Conservation (phyloP, 2,113 vertebrate genomes). For the Geococcyx californianus region DNA sequence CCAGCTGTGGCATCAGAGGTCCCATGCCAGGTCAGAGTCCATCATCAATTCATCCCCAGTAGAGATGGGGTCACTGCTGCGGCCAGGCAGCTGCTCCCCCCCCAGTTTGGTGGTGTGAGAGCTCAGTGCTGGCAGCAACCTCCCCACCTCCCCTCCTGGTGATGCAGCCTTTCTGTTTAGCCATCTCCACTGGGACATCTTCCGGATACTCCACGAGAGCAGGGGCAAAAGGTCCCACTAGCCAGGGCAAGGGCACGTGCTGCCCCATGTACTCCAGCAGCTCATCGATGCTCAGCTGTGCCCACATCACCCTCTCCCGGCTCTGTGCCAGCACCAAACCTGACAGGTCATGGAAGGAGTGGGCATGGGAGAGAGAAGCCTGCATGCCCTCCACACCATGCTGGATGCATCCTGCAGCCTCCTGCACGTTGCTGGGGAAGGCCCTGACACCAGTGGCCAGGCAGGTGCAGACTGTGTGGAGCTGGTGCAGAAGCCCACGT, state of each 20-base stretch:
- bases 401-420: conserved; percentile 78
- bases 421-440: conserved; percentile 82
- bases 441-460: conserved; percentile 80
- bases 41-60: accelerated
- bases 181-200: not conserved
- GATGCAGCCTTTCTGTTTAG: conserved; percentile 45
- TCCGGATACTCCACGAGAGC: conserved; percentile 20
- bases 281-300: conserved; percentile 83
- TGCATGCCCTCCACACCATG: conserved; percentile 79
- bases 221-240: conserved; percentile 78
- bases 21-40: not conserved
- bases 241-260: conserved; percentile 83
- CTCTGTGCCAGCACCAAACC: conserved; percentile 76
- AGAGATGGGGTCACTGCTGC: accelerated
- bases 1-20: accelerated
- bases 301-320: conserved; percentile 73
- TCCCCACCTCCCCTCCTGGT: too few relatives aligned
- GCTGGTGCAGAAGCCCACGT: conserved; percentile 78
- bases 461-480: conserved; percentile 70
- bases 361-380: conserved; percentile 70
- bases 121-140: too few relatives aligned
- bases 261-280: conserved; percentile 79
- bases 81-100: accelerated
- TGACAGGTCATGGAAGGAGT: conserved; percentile 78
- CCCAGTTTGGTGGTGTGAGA: accelerated